phyloP scores from a whole-genome alignment of 2,888 invertebrate genomes.

The Mongoloraphidia duomilia region DNA sequence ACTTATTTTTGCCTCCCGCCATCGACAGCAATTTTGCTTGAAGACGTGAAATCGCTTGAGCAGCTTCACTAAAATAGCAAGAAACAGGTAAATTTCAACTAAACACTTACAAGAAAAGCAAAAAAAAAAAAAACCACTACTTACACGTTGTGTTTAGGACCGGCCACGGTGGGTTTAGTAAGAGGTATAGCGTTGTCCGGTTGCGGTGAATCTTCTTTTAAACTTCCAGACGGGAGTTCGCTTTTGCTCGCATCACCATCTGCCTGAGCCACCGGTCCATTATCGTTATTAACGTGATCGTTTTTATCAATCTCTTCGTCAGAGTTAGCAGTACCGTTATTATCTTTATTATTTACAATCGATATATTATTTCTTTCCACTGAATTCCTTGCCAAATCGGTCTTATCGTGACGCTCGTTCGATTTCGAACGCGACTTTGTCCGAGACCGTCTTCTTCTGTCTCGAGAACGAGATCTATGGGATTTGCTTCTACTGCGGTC shows the following conservation, averaged over 20 bases:
- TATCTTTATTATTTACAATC: slow-evolving; percentile 21
- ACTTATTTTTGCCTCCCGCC: slow-evolving; percentile 33
- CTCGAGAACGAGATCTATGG: slow-evolving; percentile 15
- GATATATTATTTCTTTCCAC: no score
- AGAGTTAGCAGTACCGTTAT: slow-evolving; percentile 28
- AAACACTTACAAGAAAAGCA: slow-evolving; percentile 1
- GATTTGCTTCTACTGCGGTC: slow-evolving; percentile 20
- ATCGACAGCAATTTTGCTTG: slow-evolving; percentile 48
- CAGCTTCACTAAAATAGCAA: slow-evolving; percentile 25
- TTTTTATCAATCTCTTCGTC: slow-evolving; percentile 19
- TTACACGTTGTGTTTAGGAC: slow-evolving; percentile 17
- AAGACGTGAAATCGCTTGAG: slow-evolving; percentile 39
- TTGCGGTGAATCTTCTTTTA: slow-evolving; percentile 26
- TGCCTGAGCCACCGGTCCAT: slow-evolving; percentile 10
- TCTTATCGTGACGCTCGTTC: no score
- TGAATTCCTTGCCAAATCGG: no score
- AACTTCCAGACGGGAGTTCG: slow-evolving; percentile 12
- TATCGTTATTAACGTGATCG: slow-evolving; percentile 20
- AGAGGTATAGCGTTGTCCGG: slow-evolving; percentile 26
- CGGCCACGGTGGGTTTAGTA: slow-evolving; percentile 20
- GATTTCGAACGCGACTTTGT: slow-evolving; percentile 16
- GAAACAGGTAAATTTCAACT: neutral
- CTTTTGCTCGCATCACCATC: slow-evolving; percentile 4
- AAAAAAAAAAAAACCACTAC: slow-evolving; percentile 5
- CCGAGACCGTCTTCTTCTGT: slow-evolving; percentile 16